phyloP scores from a whole-genome alignment of 2,797 vertebrate species.

The Diplodus puntazzo region DNA sequence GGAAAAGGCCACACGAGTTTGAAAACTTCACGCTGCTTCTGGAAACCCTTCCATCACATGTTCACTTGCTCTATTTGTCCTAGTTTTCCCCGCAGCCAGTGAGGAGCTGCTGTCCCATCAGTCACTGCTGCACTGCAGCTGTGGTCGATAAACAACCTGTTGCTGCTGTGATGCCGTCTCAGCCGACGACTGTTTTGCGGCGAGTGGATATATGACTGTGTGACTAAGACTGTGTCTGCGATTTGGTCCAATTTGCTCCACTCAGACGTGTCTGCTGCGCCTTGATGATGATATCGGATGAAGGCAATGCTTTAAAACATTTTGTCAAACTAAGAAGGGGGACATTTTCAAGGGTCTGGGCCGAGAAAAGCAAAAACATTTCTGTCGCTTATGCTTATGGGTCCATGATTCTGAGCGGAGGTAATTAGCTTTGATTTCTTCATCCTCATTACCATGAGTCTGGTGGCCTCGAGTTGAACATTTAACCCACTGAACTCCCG shows the following conservation, averaged over 20 bases:
- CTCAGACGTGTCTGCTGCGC: neutral
- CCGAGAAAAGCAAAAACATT: neutral
- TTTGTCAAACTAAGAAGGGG: neutral
- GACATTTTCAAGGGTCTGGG: neutral
- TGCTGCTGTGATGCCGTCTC: neutral
- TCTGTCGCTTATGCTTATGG: neutral
- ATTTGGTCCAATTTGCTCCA: neutral
- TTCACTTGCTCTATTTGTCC: neutral
- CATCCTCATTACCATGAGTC: neutral
- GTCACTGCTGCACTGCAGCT: slow-evolving; percentile 34
- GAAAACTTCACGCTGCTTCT: neutral
- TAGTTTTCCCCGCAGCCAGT: slow-evolving; percentile 4
- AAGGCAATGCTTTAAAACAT: neutral
- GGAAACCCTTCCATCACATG: neutral
- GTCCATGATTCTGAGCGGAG: neutral
- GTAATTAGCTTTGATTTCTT: neutral
- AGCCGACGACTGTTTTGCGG: neutral
- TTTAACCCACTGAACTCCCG: neutral
- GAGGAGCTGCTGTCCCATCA: neutral
- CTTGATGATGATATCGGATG: neutral
- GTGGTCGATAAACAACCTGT: slow-evolving; percentile 29
- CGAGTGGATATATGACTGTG: neutral
- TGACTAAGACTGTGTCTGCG: slow-evolving; percentile 1
- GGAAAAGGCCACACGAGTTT: neutral
- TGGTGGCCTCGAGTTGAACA: neutral